These are phyloP conservation scores for Conger conger DNA, from an alignment of 2,113 vertebrate genomes.

Conservation along the genomic window DNA sequence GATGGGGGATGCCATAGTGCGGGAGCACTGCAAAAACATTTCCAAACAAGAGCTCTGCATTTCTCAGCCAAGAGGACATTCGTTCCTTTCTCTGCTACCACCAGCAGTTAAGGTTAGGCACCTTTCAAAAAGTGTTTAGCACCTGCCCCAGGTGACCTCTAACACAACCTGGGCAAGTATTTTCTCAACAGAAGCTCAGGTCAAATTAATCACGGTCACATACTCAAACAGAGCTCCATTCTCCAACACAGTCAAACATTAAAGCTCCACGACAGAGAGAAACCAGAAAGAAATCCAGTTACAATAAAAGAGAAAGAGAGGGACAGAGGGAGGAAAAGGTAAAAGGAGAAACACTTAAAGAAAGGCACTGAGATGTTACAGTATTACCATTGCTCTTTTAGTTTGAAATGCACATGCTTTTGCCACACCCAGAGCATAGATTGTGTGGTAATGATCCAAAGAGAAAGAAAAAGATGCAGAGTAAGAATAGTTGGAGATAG, in stretches of 20 bases:
- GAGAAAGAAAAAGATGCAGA: not conserved
- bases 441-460: not conserved
- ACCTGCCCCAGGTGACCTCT: not conserved
- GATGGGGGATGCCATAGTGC: too few species aligned
- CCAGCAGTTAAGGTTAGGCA: not conserved
- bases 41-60: not conserved
- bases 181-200: not conserved
- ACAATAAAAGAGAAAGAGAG: not conserved
- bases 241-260: not conserved
- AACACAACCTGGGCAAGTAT: not conserved
- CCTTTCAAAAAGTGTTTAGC: not conserved
- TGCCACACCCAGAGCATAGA: not conserved
- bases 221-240: not conserved
- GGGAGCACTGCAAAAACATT: too few species aligned
- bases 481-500: not conserved
- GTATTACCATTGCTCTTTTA: not conserved
- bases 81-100: not conserved
- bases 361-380: not conserved
- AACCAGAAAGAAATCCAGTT: not conserved
- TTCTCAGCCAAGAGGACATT: too few species aligned
- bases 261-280: not conserved
- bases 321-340: not conserved
- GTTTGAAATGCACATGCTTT: not conserved
- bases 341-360: not conserved
- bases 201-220: not conserved